Base-by-base conservation (phyloP, 30 jellyfish, hydroid and myxozoan species). In the Aurelia aurita region DNA sequence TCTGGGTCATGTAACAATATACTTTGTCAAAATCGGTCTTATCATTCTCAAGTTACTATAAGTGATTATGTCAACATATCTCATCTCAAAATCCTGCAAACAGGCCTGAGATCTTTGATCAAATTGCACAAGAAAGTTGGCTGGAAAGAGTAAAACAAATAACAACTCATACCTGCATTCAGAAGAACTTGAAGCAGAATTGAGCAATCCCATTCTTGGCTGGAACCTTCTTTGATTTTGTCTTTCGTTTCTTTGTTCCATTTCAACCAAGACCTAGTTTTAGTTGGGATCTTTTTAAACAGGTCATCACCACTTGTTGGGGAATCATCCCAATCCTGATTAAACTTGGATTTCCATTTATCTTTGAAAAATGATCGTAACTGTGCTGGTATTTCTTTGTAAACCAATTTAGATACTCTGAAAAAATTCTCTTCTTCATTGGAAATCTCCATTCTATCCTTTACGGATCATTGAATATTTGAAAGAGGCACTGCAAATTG, bases 351-450 rank as follows among this genome's bases (percentile, higher is more conserved):
- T 61, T 45, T 13, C 84, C 84, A 72, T 32, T 21, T 72, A 29
- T 22, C n/a, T 47, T 44, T 72, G 62, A 72, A 72, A 49, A 35
- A 72, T 72, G 28, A n/a, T 45, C 71, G 65, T 23, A 72, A 47
- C 35, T 49, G 31, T 45, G 21, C 35, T 25, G 62, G 84, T n/a
- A 72, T 21, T n/a, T 45, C 70, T 13, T 72, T 69, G 22, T 44
- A 19, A 49, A 72, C 57, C 28, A 72, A 26, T 72, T 72, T 72
- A 9, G 51, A 22, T 16, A 29, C 67, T 49, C 84, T 51, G 53
- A 44, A 72, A 44, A 72, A 49, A 49, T 72, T 72, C 35, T 72
- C 71, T 32, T 47, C 71, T 18, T 72, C 84, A 21, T 25, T 29
- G 29, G 71, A 1, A 21, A 72, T 14, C 18, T 72, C 84, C 84